Percentiles rank a stretch among this genome's conserved stretches.
These are phyloP conservation scores for Aleadryas rufinucha DNA, from an alignment of 2,113 vertebrate species.

Conservation along the genomic window DNA sequence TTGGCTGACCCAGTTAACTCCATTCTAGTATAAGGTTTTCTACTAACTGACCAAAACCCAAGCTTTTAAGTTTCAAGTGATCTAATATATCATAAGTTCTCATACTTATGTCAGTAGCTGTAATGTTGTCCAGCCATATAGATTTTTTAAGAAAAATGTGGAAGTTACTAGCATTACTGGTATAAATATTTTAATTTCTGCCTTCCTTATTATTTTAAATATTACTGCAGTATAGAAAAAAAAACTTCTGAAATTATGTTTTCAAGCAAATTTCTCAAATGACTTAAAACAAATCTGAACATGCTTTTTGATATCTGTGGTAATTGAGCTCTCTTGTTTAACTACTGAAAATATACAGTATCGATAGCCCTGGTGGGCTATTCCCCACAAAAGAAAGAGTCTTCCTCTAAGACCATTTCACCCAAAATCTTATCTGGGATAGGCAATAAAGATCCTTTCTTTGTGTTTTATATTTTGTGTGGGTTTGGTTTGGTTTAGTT, in stretches of 20 bases:
- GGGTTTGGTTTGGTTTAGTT: not conserved
- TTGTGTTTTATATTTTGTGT: not conserved
- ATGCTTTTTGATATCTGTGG: not conserved
- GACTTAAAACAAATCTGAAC: not conserved
- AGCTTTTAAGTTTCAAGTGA: not conserved
- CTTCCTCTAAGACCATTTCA: not conserved
- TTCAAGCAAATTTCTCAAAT: not conserved
- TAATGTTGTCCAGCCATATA: not conserved
- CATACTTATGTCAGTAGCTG: not conserved
- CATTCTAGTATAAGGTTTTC: not conserved
- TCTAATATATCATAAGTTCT: not conserved
- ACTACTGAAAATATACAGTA: not conserved
- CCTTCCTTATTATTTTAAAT: not conserved
- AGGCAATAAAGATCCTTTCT: not conserved
- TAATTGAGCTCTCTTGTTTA: not conserved
- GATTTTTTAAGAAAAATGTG: not conserved
- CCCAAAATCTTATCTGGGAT: not conserved
- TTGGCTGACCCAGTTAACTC: not conserved
- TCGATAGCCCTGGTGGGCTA: not conserved
- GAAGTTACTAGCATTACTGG: not conserved
- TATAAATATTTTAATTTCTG: not conserved
- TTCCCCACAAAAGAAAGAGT: not conserved
- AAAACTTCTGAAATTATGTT: not conserved
- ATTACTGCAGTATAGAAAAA: not conserved
- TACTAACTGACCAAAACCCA: not conserved